Evolutionary conservation across 2,888 invertebrate genomes (phyloP).

Genomic region (Lucinisca nassula): DNA sequence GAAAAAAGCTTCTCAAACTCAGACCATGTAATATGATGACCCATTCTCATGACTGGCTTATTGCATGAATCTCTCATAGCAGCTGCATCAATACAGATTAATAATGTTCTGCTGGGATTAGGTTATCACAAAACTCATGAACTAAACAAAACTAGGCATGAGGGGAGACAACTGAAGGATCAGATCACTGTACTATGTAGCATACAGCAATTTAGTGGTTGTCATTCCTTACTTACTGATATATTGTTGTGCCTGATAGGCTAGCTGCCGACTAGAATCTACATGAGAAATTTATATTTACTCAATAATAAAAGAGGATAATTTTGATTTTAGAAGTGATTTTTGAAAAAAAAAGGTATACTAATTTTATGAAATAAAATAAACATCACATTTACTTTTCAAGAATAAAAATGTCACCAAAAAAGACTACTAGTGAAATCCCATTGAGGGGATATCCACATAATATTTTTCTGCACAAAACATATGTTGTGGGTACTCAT

Average conservation of each 20-base stretch:
- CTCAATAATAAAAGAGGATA: too few species aligned
- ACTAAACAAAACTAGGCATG: background rate
- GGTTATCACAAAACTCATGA: background rate
- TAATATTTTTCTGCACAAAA: too few species aligned
- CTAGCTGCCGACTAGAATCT: conserved; percentile 45
- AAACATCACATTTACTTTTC: too few species aligned
- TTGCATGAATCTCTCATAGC: background rate
- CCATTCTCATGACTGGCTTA: background rate
- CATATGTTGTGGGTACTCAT: too few species aligned
- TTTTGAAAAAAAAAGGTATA: too few species aligned
- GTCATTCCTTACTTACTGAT: conserved; percentile 52
- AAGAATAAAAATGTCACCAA: too few species aligned
- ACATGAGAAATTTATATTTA: background rate
- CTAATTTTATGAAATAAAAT: too few species aligned
- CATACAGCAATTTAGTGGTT: background rate
- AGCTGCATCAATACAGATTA: background rate
- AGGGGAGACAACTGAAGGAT: background rate
- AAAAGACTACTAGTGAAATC: too few species aligned
- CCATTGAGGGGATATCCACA: too few species aligned
- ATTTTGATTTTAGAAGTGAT: too few species aligned
- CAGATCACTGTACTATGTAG: conserved; percentile 1
- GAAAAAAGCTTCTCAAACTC: too few species aligned
- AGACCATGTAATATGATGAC: too few species aligned
- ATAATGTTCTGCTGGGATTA: background rate
- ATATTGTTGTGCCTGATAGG: conserved; percentile 55